Conservation (phyloP, 2,888 invertebrate genomes). For the Scaptomyza polygonia region DNA sequence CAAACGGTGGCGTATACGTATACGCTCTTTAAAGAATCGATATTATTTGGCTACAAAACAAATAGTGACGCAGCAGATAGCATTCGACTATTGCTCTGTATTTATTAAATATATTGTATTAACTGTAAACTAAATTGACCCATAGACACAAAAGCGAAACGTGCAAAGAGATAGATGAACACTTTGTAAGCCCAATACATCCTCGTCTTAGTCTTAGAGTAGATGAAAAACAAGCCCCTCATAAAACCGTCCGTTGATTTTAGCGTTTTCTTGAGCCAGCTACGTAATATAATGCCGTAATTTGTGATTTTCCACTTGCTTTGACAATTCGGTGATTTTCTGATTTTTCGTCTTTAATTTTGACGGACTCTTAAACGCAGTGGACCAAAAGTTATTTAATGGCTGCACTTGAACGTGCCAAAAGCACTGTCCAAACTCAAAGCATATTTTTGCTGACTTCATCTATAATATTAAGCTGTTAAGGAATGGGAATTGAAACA, state of each 20-base stretch:
- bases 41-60: conserved; percentile 17
- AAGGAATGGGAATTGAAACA: conserved; percentile 1
- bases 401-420: conserved; percentile 76
- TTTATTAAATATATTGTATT: not conserved
- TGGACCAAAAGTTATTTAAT: conserved; percentile 73
- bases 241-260: conserved; percentile 44
- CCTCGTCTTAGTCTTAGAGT: not conserved
- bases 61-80: not conserved
- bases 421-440: conserved; percentile 29
- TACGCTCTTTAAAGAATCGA: conserved; percentile 58
- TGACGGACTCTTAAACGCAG: conserved; percentile 57
- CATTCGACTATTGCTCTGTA: not conserved
- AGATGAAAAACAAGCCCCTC: conserved; percentile 4
- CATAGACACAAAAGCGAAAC: not conserved
- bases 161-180: not conserved
- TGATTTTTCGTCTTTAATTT: conserved; percentile 61
- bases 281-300: conserved; percentile 60
- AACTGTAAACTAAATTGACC: not conserved
- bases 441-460: conserved; percentile 43
- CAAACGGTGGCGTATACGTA: conserved; percentile 53
- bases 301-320: conserved; percentile 76
- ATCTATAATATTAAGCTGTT: conserved; percentile 17
- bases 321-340: conserved; percentile 73
- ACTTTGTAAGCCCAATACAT: not conserved
- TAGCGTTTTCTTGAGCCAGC: conserved; percentile 32